Percentiles rank a stretch among this genome's conserved stretches.
These are phyloP conservation scores for Neoseiulus cucumeris DNA, from an alignment of 1,140 invertebrate genomes.

Conservation along the genomic window DNA sequence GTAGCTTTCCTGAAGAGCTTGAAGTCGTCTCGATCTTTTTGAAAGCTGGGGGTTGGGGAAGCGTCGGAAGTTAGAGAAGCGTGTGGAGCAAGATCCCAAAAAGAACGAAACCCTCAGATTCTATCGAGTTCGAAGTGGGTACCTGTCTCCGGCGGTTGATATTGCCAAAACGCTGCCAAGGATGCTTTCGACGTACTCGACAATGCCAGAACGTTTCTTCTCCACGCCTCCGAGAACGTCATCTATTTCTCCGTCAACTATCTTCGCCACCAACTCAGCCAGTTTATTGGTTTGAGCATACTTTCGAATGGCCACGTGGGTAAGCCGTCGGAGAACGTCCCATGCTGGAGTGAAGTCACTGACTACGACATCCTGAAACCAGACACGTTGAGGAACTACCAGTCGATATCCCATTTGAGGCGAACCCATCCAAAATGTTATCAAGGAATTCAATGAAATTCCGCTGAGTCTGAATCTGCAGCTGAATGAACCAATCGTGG, in stretches of 20 bases:
- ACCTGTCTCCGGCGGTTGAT: not conserved
- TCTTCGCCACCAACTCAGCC: not conserved
- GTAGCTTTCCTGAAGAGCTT: not conserved
- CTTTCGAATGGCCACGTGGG: not conserved
- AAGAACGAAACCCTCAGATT: too few relatives aligned
- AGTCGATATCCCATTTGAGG: too few relatives aligned
- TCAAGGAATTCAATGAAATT: too few relatives aligned
- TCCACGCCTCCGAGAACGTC: not conserved
- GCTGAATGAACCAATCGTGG: not conserved
- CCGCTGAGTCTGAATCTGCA: not conserved
- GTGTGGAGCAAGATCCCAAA: too few relatives aligned
- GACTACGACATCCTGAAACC: not conserved
- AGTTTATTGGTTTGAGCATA: not conserved
- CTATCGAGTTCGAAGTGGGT: too few relatives aligned
- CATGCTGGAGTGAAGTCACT: not conserved
- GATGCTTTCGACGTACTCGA: not conserved
- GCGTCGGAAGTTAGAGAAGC: too few relatives aligned
- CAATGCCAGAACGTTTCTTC: not conserved
- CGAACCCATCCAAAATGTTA: too few relatives aligned
- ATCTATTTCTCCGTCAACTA: not conserved
- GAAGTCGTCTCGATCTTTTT: not conserved
- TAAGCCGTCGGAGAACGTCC: not conserved
- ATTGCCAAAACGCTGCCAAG: not conserved
- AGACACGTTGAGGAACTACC: too few relatives aligned
- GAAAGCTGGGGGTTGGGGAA: not conserved